Conservation (phyloP, 2,113 vertebrate genomes). For the Scomber japonicus region DNA sequence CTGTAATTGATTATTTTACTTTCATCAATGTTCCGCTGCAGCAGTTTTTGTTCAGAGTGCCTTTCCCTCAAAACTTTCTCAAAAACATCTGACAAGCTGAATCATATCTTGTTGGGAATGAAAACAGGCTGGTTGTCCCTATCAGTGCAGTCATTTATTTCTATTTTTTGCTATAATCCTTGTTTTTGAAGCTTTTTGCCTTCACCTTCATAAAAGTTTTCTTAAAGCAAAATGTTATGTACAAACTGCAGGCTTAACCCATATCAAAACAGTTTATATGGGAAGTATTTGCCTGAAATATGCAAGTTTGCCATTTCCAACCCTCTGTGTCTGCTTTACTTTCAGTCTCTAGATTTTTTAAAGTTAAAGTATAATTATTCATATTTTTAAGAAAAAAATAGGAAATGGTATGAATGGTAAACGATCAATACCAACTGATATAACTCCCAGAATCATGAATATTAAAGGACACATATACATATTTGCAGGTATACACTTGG, state of each 20-base stretch:
- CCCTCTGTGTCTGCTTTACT: not conserved
- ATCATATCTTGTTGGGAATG: not conserved
- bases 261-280: too few relatives aligned
- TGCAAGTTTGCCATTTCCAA: too few relatives aligned
- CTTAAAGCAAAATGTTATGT: too few relatives aligned
- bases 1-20: not conserved
- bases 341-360: too few relatives aligned
- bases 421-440: too few relatives aligned
- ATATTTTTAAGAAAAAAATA: not conserved
- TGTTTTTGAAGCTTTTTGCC: not conserved
- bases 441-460: not conserved
- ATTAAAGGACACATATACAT: not conserved
- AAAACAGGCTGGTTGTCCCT: too few relatives aligned
- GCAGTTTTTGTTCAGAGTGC: not conserved
- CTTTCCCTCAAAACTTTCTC: not conserved
- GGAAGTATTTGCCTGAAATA: too few relatives aligned
- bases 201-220: too few relatives aligned
- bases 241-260: too few relatives aligned
- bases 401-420: not conserved
- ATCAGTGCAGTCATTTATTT: too few relatives aligned
- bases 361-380: not conserved
- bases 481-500: too few relatives aligned
- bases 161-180: not conserved
- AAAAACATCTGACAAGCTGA: not conserved
- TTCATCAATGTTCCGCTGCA: slow-evolving; percentile 2